Conservation (phyloP, 2,113 vertebrate genomes). For the Cromileptes altivelis region DNA sequence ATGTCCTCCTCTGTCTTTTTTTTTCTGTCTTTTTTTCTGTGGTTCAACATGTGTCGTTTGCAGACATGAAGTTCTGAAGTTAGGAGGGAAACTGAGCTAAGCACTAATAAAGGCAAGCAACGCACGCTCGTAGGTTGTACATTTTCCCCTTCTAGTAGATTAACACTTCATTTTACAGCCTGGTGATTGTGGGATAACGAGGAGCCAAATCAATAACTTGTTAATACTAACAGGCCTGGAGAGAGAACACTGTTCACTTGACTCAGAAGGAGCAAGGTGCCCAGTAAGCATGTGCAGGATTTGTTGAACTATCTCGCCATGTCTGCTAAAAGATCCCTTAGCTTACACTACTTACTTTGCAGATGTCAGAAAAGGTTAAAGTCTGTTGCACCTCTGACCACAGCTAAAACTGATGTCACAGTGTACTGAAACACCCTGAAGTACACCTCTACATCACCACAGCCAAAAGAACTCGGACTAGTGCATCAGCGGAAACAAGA, state of each 20-base stretch:
- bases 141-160: slow-evolving; percentile 25
- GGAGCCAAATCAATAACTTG: slow-evolving; percentile 50
- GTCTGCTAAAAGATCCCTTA: not conserved
- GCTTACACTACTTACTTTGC: not conserved
- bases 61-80: slow-evolving; percentile 19
- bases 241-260: slow-evolving; percentile 10
- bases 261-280: not conserved
- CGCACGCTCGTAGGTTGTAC: not conserved
- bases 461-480: no score
- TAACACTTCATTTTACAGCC: slow-evolving; percentile 47
- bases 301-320: not conserved
- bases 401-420: no score
- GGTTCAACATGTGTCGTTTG: slow-evolving; percentile 17
- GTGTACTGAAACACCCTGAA: no score
- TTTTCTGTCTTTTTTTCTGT: not conserved
- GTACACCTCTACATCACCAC: no score
- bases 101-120: slow-evolving; percentile 10
- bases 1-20: slow-evolving; percentile 18
- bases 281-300: not conserved
- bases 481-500: no score
- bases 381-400: no score
- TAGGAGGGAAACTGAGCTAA: slow-evolving; percentile 37
- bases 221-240: slow-evolving; percentile 12
- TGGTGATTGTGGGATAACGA: slow-evolving; percentile 36
- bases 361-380: not conserved